These are phyloP conservation scores for Tipula vernalis DNA, from an alignment of 2,888 invertebrate genomes.

Conservation along the genomic window DNA sequence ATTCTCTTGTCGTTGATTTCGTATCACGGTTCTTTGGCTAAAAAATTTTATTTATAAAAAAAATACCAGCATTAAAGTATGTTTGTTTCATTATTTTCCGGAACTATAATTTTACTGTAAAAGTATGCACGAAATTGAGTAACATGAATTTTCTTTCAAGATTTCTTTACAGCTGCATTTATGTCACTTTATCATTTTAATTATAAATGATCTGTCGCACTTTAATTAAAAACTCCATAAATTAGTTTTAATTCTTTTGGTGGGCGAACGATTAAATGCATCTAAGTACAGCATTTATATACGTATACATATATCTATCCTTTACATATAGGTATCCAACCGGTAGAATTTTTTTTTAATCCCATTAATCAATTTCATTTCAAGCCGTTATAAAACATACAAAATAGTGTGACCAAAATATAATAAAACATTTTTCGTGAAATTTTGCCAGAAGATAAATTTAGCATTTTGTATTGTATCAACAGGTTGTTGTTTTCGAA, in stretches of 20 bases:
- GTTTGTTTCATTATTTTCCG: too few species aligned
- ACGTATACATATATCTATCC: background rate
- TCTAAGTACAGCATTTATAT: background rate
- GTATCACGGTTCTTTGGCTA: too few species aligned
- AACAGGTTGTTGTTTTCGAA: background rate
- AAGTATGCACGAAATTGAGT: too few species aligned
- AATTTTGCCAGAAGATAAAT: background rate
- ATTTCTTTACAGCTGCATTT: background rate
- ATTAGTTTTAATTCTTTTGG: background rate
- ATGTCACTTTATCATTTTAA: background rate
- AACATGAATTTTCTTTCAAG: too few species aligned
- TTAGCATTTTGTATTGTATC: background rate
- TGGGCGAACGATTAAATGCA: background rate
- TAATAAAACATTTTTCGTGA: background rate
- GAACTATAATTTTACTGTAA: too few species aligned
- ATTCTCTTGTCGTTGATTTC: too few species aligned
- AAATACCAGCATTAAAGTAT: too few species aligned
- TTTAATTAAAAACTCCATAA: background rate
- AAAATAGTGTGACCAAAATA: background rate
- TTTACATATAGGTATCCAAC: background rate
- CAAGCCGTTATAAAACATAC: background rate
- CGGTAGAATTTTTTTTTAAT: background rate
- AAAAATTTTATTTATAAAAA: too few species aligned
- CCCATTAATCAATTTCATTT: background rate
- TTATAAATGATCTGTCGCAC: background rate